These are phyloP conservation scores for Eupithecia tripunctaria DNA, from an alignment of 2,888 invertebrate genomes.

Conservation along the genomic window DNA sequence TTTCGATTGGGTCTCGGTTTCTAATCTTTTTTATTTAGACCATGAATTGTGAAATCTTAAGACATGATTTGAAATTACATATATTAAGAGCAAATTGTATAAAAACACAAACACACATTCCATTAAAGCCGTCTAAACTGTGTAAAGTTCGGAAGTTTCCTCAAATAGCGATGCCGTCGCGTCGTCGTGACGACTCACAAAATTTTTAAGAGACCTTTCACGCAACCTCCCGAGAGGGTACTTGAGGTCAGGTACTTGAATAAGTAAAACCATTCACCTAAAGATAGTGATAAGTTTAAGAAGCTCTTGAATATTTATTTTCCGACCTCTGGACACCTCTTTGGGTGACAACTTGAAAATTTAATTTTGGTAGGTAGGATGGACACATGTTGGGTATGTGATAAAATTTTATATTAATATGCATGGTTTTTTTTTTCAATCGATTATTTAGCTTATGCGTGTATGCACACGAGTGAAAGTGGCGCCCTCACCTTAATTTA, in stretches of 20 bases:
- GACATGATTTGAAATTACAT: background rate
- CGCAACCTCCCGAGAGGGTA: conserved; percentile 1
- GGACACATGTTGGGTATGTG: no score
- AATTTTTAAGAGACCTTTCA: conserved; percentile 9
- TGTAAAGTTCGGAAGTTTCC: background rate
- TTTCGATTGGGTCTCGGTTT: background rate
- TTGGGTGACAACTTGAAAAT: background rate
- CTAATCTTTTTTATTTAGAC: background rate
- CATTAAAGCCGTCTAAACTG: background rate
- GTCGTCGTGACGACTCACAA: conserved; percentile 1
- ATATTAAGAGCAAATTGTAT: background rate
- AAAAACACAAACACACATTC: background rate
- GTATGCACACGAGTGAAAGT: no score
- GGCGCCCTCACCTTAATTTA: no score
- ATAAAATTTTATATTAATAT: no score
- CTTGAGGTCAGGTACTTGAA: conserved; percentile 25
- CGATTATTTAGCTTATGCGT: no score
- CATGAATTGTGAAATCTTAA: background rate
- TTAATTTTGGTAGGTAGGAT: no score
- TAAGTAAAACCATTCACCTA: conserved; percentile 29
- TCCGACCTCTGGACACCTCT: background rate
- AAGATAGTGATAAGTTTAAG: conserved; percentile 22
- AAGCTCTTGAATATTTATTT: conserved; percentile 12
- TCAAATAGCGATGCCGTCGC: background rate
- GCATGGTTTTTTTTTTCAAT: no score